These are phyloP conservation scores for Drosophila tristis DNA, from an alignment of 1,140 invertebrate genomes.

Conservation along the genomic window DNA sequence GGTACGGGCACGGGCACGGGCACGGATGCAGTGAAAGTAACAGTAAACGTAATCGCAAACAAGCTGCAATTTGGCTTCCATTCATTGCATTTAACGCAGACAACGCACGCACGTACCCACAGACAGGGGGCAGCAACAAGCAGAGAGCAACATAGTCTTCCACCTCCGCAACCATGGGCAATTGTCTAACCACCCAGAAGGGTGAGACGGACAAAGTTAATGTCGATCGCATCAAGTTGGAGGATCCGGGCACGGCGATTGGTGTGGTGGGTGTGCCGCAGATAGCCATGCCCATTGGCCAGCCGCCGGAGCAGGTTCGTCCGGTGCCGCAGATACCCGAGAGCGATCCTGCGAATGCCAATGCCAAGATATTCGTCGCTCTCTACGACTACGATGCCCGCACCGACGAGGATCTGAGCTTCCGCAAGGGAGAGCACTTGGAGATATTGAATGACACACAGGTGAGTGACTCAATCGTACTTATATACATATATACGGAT, in stretches of 20 bases:
- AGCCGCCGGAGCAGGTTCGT: conserved; percentile 79
- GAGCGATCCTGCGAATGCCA: conserved; percentile 87
- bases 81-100: conserved; percentile 72
- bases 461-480: conserved; percentile 72
- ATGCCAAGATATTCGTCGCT: conserved; percentile 96
- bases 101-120: conserved; percentile 19
- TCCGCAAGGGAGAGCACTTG: conserved; percentile 98
- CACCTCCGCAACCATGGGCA: conserved; percentile 67
- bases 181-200: conserved; percentile 82
- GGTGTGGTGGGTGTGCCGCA: conserved; percentile 71
- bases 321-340: conserved; percentile 86
- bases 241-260: conserved; percentile 63
- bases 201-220: conserved; percentile 74
- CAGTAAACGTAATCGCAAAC: conserved; percentile 48
- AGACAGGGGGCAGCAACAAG: conserved; percentile 7
- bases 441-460: conserved; percentile 99
- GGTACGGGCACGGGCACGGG: conserved; percentile 17
- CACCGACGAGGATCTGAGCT: conserved; percentile 99
- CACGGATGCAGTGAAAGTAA: conserved; percentile 71
- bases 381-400: conserved; percentile 99
- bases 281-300: conserved; percentile 64
- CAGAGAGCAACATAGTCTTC: conserved; percentile 4
- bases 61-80: conserved; percentile 62
- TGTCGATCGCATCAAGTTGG: conserved; percentile 66
- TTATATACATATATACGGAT: background rate